These are phyloP conservation scores for Sceliomorpha sp. DNA, from an alignment of 2,888 invertebrate genomes.

Conservation along the genomic window DNA sequence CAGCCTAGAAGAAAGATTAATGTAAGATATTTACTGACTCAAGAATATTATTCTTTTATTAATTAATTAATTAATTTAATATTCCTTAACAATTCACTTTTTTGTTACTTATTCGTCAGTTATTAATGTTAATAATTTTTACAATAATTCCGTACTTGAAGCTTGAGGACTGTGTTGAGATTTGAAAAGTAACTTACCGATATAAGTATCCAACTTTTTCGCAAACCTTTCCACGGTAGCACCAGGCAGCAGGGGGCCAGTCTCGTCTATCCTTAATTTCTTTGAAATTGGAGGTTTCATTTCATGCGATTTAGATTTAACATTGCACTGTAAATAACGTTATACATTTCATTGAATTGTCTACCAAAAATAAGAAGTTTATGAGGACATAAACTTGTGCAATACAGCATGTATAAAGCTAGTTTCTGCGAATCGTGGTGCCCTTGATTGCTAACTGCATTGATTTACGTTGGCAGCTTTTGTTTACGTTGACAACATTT, in stretches of 20 bases:
- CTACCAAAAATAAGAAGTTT: neutral
- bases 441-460: too few species aligned
- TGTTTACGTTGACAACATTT: too few species aligned
- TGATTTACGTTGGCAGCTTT: too few species aligned
- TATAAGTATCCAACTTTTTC: conserved; percentile 77
- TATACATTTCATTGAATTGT: neutral
- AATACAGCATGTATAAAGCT: too few species aligned
- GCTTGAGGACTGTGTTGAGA: too few species aligned
- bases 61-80: conserved; percentile 6
- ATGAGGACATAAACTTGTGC: too few species aligned
- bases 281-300: conserved; percentile 78
- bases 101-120: too few species aligned
- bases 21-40: neutral
- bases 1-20: conserved; percentile 84
- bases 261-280: conserved; percentile 76
- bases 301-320: conserved; percentile 71
- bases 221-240: conserved; percentile 76
- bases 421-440: too few species aligned
- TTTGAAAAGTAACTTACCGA: too few species aligned
- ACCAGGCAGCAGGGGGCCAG: conserved; percentile 72
- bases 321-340: neutral
- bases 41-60: neutral
- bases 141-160: too few species aligned
- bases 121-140: too few species aligned
- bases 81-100: too few species aligned